Conservation (phyloP, 2,888 invertebrate species). For the Drosophila affinis region DNA sequence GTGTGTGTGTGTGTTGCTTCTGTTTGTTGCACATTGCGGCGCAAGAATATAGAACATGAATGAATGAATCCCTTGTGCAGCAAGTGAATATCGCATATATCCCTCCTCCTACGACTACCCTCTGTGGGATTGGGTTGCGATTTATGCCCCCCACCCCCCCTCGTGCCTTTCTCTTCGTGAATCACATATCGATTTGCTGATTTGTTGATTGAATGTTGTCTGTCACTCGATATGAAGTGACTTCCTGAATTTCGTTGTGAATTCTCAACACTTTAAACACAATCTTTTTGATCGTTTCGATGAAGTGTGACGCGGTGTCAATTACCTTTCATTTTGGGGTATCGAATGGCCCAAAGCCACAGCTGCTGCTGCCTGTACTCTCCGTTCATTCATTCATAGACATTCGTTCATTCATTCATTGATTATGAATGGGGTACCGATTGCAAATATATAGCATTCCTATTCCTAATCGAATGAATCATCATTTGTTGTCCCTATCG, state of each 20-base stretch:
- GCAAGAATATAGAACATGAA: not conserved
- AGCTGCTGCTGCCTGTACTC: not conserved
- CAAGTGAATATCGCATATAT: no score
- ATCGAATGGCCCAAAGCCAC: not conserved
- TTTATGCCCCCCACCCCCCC: no score
- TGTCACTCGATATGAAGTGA: slow-evolving; percentile 30
- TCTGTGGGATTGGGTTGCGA: no score
- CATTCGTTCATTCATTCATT: not conserved
- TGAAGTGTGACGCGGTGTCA: not conserved
- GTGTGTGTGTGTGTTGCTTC: slow-evolving; percentile 17
- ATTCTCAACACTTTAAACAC: slow-evolving; percentile 17
- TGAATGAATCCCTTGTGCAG: no score
- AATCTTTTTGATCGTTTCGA: slow-evolving; percentile 32
- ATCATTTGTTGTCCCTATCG: not conserved
- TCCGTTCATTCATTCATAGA: not conserved
- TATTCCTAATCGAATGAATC: not conserved
- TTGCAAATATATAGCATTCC: no score
- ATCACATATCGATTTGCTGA: not conserved
- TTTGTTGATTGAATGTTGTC: slow-evolving; percentile 5
- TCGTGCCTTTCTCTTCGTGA: no score
- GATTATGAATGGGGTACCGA: no score
- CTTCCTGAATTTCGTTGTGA: slow-evolving; percentile 30
- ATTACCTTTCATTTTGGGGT: not conserved
- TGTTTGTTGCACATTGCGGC: slow-evolving; percentile 25
- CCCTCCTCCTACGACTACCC: no score